Conservation (phyloP, 30 jellyfish, hydroid and myxozoan species). For the Pelagia noctiluca region DNA sequence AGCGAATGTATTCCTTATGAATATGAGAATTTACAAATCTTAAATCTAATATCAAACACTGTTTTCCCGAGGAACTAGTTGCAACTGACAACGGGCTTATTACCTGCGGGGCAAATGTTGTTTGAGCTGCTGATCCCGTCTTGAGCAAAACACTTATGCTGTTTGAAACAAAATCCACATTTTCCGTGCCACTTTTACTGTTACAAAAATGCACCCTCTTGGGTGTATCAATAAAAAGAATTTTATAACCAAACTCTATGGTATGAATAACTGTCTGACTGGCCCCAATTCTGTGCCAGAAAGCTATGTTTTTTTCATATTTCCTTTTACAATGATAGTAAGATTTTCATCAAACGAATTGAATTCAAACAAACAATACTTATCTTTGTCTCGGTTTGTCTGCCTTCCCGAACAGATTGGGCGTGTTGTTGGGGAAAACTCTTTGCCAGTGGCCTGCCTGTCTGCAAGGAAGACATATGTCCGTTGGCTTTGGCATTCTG, state of each 20-base stretch:
- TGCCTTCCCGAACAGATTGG: not conserved
- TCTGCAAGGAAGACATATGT: not conserved
- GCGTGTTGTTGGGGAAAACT: not conserved
- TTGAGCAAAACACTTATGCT: not conserved
- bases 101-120: not conserved
- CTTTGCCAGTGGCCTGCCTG: not conserved
- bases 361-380: not conserved
- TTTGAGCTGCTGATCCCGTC: slow-evolving; percentile 1
- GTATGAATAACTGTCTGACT: too few species aligned
- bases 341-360: not conserved
- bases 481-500: not conserved
- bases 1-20: not conserved
- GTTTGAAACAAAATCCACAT: not conserved
- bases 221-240: not conserved
- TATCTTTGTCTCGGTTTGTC: not conserved
- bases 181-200: not conserved
- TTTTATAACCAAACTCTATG: not conserved
- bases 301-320: not conserved
- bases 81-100: slow-evolving; percentile 3
- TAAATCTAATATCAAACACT: slow-evolving; percentile 2
- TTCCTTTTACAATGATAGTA: not conserved
- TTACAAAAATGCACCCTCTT: too few species aligned
- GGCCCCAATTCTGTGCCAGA: not conserved
- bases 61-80: not conserved
- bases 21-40: slow-evolving; percentile 6